Percentiles rank a stretch among this genome's conserved stretches.
Conservation (phyloP, 64 coral and sea anemone species). For the Pocillopora damicornis region DNA sequence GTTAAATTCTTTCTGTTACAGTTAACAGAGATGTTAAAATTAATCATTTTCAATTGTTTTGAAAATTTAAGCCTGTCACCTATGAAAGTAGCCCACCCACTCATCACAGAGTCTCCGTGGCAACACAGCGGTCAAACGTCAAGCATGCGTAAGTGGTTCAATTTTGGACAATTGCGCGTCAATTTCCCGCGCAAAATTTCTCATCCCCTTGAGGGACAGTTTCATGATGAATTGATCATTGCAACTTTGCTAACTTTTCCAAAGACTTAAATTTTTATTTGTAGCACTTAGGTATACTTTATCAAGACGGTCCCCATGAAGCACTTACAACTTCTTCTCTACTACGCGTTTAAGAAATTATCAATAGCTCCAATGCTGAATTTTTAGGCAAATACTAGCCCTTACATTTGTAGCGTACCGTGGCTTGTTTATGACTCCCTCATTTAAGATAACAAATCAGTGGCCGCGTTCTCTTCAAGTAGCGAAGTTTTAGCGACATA, state of each 20-base stretch:
- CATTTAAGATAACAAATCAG: background rate
- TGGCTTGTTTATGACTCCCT: background rate
- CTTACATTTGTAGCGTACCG: background rate
- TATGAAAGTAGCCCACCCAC: no score
- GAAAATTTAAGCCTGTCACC: no score
- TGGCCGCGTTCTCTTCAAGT: background rate
- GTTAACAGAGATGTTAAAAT: no score
- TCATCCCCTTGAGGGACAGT: no score
- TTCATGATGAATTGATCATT: no score
- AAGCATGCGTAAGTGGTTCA: no score
- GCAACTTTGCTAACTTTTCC: background rate
- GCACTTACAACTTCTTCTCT: background rate
- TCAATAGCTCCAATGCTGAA: background rate
- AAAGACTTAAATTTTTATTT: background rate
- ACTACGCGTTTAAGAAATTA: background rate
- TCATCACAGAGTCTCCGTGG: no score
- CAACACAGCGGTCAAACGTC: no score
- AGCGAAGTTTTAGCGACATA: background rate
- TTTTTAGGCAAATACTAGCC: background rate
- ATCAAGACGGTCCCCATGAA: background rate
- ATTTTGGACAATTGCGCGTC: no score
- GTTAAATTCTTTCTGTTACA: no score
- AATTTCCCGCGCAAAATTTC: no score
- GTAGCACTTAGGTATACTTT: background rate
- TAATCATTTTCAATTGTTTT: no score